phyloP scores from a whole-genome alignment of 2,888 invertebrate species.

The Drosophila helvetica region DNA sequence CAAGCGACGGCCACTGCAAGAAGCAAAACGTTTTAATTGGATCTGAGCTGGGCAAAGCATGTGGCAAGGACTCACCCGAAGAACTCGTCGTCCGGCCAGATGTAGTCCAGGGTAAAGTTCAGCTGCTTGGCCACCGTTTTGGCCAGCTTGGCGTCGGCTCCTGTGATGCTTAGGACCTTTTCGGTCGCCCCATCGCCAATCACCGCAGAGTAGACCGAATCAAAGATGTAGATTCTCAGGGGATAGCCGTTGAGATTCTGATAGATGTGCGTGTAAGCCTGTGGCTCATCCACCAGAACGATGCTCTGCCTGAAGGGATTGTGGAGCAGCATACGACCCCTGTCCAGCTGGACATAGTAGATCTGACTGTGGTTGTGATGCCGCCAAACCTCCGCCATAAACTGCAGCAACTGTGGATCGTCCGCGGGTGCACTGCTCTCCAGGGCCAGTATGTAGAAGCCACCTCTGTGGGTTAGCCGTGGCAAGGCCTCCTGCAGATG shows the following conservation, averaged over 20 bases:
- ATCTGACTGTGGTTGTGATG: constrained; percentile 66
- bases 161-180: constrained; percentile 53
- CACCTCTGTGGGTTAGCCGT: constrained; percentile 21
- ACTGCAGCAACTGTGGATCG: constrained; percentile 28
- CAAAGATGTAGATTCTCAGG: constrained; percentile 79
- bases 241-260: constrained; percentile 80
- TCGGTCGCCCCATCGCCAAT: constrained; percentile 48
- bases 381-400: constrained; percentile 66
- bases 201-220: constrained; percentile 77
- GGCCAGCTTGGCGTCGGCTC: constrained; percentile 80
- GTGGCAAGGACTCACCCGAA: constrained; percentile 74
- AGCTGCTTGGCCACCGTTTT: constrained; percentile 70
- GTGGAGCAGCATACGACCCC: constrained; percentile 57
- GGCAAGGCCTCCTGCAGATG: constrained; percentile 11
- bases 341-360: constrained; percentile 61
- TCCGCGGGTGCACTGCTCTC: constrained; percentile 21
- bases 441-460: constrained; percentile 56
- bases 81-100: constrained; percentile 74
- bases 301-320: constrained; percentile 71
- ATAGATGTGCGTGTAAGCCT: constrained; percentile 47
- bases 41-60: neutral
- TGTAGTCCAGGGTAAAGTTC: constrained; percentile 74
- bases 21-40: neutral
- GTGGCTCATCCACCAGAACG: constrained; percentile 29
- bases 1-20: constrained; percentile 72